Percentiles rank a stretch among this genome's conserved stretches.
phyloP scores from a whole-genome alignment of 2,113 vertebrate genomes.

The Malurus elegans region DNA sequence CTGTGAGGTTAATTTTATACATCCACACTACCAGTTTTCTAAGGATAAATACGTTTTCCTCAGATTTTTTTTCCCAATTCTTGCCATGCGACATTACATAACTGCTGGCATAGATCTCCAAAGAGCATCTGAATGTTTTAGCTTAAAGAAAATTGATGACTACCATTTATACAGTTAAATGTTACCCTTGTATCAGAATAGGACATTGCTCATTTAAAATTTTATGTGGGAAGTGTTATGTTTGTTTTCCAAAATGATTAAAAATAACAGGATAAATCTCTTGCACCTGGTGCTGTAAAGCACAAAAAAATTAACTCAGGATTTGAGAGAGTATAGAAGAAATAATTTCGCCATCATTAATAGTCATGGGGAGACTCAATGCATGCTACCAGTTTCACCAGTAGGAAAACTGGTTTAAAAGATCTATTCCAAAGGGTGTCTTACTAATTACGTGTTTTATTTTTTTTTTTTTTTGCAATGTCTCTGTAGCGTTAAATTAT shows the following conservation, averaged over 20 bases:
- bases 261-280: conserved; percentile 18
- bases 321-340: neutral
- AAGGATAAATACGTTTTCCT: neutral
- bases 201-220: neutral
- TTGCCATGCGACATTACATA: neutral
- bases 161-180: neutral
- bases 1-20: neutral
- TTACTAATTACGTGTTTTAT: neutral
- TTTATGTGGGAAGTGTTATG: neutral
- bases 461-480: neutral
- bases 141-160: neutral
- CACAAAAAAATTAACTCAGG: neutral
- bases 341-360: neutral
- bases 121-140: neutral
- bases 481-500: neutral
- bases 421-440: neutral
- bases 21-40: neutral
- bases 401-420: neutral
- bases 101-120: neutral
- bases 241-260: conserved; percentile 31
- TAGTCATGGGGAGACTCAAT: neutral
- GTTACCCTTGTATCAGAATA: neutral
- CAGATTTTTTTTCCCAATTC: neutral
- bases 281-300: neutral
- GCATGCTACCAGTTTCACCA: neutral